Conservation (phyloP, 30 jellyfish, hydroid and myxozoan species). For the Cassiopea andromeda region DNA sequence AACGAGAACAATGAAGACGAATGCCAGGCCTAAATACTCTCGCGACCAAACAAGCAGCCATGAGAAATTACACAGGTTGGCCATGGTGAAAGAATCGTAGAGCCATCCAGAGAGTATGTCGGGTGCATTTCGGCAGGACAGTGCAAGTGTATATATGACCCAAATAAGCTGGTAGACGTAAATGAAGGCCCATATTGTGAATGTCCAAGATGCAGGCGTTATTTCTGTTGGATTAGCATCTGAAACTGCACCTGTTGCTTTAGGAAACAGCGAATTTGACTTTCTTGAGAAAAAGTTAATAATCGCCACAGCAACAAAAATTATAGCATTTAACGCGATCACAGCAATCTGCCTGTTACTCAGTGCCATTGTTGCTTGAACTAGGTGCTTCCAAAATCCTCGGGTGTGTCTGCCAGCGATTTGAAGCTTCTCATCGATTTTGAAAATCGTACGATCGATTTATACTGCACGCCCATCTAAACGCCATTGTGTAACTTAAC, state of each 20-base stretch:
- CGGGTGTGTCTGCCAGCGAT: too few relatives aligned
- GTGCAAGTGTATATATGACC: constrained; percentile 75
- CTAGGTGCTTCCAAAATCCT: background rate
- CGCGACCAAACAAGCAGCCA: constrained; percentile 86
- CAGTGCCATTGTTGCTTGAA: constrained; percentile 4
- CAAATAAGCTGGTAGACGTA: constrained; percentile 64
- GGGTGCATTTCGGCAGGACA: constrained; percentile 72
- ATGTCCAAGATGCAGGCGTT: constrained; percentile 78
- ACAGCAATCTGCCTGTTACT: constrained; percentile 12
- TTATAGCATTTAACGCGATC: constrained; percentile 1
- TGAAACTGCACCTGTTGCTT: constrained; percentile 68
- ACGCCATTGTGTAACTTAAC: too few relatives aligned
- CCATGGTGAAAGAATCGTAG: constrained; percentile 55
- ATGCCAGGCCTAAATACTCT: constrained; percentile 58
- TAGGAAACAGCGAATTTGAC: constrained; percentile 65
- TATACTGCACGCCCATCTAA: too few relatives aligned
- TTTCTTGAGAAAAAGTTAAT: constrained; percentile 29
- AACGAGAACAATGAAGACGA: constrained; percentile 57
- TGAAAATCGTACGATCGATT: too few relatives aligned
- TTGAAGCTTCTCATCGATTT: too few relatives aligned
- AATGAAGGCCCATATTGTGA: constrained; percentile 82
- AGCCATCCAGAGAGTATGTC: constrained; percentile 62
- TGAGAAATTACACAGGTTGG: constrained; percentile 35
- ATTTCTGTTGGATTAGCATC: constrained; percentile 43
- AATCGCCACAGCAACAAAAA: constrained; percentile 11